These are phyloP conservation scores for Brachyalestes nurse DNA, from an alignment of 2,797 vertebrate genomes.

Conservation along the genomic window DNA sequence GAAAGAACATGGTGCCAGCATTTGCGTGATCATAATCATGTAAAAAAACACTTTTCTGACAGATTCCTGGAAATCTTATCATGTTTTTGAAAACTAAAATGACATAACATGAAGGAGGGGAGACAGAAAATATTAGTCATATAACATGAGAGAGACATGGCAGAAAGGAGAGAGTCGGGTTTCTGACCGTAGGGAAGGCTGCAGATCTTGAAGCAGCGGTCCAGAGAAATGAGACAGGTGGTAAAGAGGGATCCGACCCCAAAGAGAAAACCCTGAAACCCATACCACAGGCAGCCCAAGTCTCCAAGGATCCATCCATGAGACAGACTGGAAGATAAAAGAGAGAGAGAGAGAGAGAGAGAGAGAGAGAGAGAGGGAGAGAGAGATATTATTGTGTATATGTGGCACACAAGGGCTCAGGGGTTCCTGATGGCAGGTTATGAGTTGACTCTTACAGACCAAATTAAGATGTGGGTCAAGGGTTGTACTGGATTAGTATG, in stretches of 20 bases:
- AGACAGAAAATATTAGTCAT: background rate
- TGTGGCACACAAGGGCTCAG: background rate
- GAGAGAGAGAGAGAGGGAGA: background rate
- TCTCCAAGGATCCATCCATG: conserved; percentile 72
- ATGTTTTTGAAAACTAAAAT: background rate
- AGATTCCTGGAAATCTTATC: background rate
- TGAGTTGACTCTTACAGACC: background rate
- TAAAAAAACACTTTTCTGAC: background rate
- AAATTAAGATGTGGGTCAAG: background rate
- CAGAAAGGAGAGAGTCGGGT: background rate
- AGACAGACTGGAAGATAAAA: conserved; percentile 53
- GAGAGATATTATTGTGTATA: background rate
- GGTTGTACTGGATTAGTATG: background rate
- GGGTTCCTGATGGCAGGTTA: background rate
- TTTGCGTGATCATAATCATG: no score
- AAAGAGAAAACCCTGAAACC: conserved; percentile 72
- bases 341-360: background rate
- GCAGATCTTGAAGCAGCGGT: conserved; percentile 73
- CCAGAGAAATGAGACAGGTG: conserved; percentile 71
- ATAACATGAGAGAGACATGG: background rate
- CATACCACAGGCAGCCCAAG: conserved; percentile 64
- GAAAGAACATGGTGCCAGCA: background rate
- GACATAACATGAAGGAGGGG: background rate
- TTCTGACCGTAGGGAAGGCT: conserved; percentile 62
- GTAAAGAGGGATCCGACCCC: conserved; percentile 70